These are phyloP conservation scores for Nothocercus nigrocapillus DNA, from an alignment of 2,113 vertebrate species.

Conservation along the genomic window DNA sequence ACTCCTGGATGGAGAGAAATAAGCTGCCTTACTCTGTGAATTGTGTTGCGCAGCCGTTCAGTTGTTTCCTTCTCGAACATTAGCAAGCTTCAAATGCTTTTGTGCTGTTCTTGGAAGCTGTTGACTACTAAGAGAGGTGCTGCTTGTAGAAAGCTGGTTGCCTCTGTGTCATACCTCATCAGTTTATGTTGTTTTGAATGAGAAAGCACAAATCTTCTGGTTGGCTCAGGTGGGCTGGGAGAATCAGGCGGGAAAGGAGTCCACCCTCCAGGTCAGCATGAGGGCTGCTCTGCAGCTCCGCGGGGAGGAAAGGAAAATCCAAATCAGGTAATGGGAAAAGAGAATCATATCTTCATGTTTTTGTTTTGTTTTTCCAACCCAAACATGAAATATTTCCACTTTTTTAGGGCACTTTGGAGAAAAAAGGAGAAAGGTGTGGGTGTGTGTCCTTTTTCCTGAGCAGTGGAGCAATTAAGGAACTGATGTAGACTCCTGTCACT, in stretches of 20 bases:
- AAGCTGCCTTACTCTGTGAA: neutral
- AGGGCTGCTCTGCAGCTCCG: neutral
- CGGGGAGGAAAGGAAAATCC: neutral
- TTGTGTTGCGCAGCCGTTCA: neutral
- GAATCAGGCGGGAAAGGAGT: neutral
- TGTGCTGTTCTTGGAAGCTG: neutral
- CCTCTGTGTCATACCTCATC: neutral
- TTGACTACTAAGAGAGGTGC: neutral
- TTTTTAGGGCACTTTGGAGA: neutral
- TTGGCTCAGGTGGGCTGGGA: neutral
- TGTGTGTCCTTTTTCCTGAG: neutral
- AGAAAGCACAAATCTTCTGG: neutral
- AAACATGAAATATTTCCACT: neutral
- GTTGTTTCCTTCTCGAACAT: neutral
- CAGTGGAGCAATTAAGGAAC: neutral
- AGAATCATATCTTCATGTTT: neutral
- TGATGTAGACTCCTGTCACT: neutral
- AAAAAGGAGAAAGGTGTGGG: neutral
- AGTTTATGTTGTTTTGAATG: neutral
- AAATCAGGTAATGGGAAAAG: neutral
- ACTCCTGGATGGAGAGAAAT: neutral
- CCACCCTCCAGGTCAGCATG: neutral
- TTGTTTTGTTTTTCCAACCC: neutral
- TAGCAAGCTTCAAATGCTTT: neutral
- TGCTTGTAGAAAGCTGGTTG: accelerated